Evolutionary conservation across 2,888 invertebrate species (phyloP).

Genomic region (Caenorhabditis panamensis): DNA sequence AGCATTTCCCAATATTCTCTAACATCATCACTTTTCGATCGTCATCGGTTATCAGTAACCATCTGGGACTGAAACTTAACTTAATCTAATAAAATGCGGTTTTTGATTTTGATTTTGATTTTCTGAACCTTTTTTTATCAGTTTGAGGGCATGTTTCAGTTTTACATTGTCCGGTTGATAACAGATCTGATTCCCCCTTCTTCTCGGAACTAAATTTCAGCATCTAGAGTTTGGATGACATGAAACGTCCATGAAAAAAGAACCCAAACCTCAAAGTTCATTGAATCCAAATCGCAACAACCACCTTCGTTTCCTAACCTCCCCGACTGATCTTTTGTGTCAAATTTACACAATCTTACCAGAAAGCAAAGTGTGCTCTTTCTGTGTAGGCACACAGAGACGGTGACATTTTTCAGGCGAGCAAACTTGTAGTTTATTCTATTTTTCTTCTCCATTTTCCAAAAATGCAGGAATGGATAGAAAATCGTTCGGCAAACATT

Average conservation of each 20-base stretch:
- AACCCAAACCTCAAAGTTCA: conserved; percentile 36
- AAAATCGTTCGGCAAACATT: conserved; percentile 33
- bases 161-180: conserved; percentile 9
- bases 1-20: too few species aligned
- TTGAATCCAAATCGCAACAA: conserved; percentile 20
- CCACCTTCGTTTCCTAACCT: background rate
- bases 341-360: conserved; percentile 24
- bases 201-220: too few species aligned
- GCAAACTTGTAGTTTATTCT: conserved; percentile 53
- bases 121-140: conserved; percentile 17
- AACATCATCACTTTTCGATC: too few species aligned
- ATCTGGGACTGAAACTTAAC: background rate
- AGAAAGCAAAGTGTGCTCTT: conserved; percentile 24
- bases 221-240: background rate
- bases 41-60: too few species aligned
- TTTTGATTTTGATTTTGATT: conserved; percentile 15
- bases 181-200: too few species aligned
- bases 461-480: conserved; percentile 25
- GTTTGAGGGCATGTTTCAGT: background rate
- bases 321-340: conserved; percentile 18
- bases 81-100: background rate
- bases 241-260: background rate
- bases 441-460: background rate
- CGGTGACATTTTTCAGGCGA: conserved; percentile 27
- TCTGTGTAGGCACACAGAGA: conserved; percentile 37